Base-by-base conservation (phyloP, 1,140 invertebrate genomes). In the Drosophila mauritiana region DNA sequence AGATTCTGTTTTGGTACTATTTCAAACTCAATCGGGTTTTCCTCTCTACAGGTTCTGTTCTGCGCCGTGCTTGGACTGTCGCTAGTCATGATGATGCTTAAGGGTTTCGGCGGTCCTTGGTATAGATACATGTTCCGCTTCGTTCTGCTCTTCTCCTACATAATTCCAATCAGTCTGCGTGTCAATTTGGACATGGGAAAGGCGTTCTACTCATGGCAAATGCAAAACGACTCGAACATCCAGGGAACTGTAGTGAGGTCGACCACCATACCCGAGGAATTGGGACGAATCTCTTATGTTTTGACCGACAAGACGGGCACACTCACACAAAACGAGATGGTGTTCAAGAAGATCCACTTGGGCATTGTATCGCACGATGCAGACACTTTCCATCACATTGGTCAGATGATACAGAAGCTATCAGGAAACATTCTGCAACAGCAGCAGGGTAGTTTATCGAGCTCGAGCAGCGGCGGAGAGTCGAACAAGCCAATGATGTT, bases 151-250 rank as follows among this genome's bases (percentile, higher is more conserved):
- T 99, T 99, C 93, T 99, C 98, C 0, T 99, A 99, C 93, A 99
- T 99, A 63, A 99, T 99, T 91, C 99, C 99, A 13, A 98, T 99
- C 72, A 99, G 98, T 94, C 95, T 99, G 80, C 93, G 99, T 70
- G 98, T 99, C 1, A 99, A 99, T 93, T 94, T 99, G 61, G 99
- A 99, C 89, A 98, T 99, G 97, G 98, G 98, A 1, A 99, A 99
- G 93, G 92, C 96, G 0, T 99, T 98, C 90, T 99, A 99, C 92
- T 97, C 98, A 0, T 99, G 97, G 96, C 96, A 97, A 78, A 99
- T 99, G 78, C 97, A 98, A 90, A 94, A 96, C 64, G 99, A 99
- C 93, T 95, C 97, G 63, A 95, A 97, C 76, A 99, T 99, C 73
- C 95, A 96, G 48, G 98, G 97, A 4, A 99, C 98, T 0, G 97